These are phyloP conservation scores for Sitta carolinensis DNA, from an alignment of 2,797 vertebrate species.

Conservation along the genomic window DNA sequence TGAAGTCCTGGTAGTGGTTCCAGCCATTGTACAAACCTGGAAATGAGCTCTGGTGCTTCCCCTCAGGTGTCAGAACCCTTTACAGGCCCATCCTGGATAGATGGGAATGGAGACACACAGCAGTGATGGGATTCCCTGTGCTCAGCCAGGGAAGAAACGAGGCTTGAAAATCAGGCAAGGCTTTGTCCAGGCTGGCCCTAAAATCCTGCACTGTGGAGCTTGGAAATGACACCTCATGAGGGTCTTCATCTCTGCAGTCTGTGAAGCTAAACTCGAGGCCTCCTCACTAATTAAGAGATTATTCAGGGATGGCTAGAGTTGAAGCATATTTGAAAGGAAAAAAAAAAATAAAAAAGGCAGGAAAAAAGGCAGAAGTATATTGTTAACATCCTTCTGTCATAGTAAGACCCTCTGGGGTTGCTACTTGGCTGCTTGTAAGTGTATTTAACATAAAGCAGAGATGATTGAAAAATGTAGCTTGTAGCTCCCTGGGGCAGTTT, in stretches of 20 bases:
- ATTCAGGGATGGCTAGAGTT: not conserved
- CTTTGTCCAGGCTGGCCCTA: not conserved
- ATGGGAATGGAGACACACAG: not conserved
- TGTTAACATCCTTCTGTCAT: slow-evolving; percentile 15
- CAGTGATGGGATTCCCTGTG: not conserved
- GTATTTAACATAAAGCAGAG: slow-evolving; percentile 62
- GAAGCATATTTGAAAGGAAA: not conserved
- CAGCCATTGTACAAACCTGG: not conserved
- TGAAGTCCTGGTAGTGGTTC: not conserved
- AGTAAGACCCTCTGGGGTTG: slow-evolving; percentile 13
- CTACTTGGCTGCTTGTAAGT: slow-evolving; percentile 37
- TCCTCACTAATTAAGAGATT: slow-evolving; percentile 32
- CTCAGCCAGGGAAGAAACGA: not conserved
- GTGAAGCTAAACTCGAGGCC: not conserved
- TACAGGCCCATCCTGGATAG: not conserved
- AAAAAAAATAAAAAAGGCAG: not conserved
- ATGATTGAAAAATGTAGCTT: slow-evolving; percentile 55
- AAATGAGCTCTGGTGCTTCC: not conserved
- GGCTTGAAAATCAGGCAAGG: not conserved
- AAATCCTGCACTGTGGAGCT: not conserved
- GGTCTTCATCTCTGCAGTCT: not conserved
- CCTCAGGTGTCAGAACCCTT: not conserved
- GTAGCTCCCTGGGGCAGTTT: slow-evolving; percentile 31
- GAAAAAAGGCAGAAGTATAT: not conserved
- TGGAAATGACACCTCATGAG: not conserved